Percentiles rank a stretch among this genome's conserved stretches.
Evolutionary conservation across 2,888 invertebrate genomes (phyloP).

Genomic region (Nemotelus nigrinus): DNA sequence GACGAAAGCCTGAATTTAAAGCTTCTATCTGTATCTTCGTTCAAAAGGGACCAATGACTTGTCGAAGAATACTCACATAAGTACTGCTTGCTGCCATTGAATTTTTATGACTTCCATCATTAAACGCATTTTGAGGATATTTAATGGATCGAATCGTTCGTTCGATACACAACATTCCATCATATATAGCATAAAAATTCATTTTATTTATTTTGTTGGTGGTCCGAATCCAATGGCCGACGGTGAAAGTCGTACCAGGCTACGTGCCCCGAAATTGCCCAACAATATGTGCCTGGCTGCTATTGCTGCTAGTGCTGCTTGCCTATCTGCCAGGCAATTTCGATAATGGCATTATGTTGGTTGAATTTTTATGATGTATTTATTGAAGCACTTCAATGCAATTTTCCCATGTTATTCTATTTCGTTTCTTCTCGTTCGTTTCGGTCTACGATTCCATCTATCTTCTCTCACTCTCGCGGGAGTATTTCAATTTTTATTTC

Average conservation of each 20-base stretch:
- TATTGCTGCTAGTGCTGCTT: neutral
- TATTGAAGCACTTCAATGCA: conserved; percentile 22
- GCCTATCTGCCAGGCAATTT: neutral
- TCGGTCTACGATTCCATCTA: neutral
- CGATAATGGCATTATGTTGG: conserved; percentile 24
- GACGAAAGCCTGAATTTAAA: too few species aligned
- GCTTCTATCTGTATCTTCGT: too few species aligned
- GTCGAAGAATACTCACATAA: too few species aligned
- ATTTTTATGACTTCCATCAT: neutral
- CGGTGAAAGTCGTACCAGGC: neutral
- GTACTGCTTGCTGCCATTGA: too few species aligned
- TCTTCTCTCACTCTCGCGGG: neutral
- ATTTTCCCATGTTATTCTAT: conserved; percentile 6
- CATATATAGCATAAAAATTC: too few species aligned
- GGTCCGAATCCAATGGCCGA: too few species aligned
- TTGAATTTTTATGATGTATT: conserved; percentile 24
- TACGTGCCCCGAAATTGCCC: neutral
- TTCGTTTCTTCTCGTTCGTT: neutral
- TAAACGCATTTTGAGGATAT: conserved; percentile 3
- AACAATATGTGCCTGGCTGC: neutral
- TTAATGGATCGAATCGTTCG: neutral
- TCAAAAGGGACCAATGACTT: too few species aligned
- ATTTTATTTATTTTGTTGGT: too few species aligned
- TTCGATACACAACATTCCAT: neutral
- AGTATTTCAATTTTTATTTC: conserved; percentile 18